Conservation (phyloP, 2,797 vertebrate species). For the Ceryle rudis region DNA sequence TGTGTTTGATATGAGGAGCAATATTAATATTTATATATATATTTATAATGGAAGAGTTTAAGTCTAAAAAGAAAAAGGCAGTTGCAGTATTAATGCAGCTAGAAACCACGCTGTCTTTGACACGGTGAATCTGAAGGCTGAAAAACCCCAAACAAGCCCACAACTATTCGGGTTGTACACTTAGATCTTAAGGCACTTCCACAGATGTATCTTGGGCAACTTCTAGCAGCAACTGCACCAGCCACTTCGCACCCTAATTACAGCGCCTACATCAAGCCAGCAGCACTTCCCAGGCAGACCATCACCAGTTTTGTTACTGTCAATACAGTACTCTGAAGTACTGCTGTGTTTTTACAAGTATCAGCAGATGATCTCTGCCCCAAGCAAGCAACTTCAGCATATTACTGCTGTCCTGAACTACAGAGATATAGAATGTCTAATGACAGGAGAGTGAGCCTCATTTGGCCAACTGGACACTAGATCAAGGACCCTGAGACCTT, state of each 20-base stretch:
- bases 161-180: background rate
- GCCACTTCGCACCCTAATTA: background rate
- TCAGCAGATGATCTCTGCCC: background rate
- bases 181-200: background rate
- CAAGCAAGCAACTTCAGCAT: background rate
- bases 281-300: background rate
- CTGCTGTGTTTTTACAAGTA: background rate
- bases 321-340: background rate
- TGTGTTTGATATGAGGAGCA: background rate
- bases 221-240: background rate
- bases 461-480: background rate
- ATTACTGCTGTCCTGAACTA: background rate
- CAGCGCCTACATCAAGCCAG: background rate
- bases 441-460: background rate
- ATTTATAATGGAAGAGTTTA: background rate
- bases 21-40: background rate
- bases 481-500: background rate
- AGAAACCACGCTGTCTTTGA: background rate
- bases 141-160: background rate
- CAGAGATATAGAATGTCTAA: rapidly evolving
- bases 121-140: background rate
- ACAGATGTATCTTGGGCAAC: background rate
- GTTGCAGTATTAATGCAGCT: background rate
- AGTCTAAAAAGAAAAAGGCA: background rate
- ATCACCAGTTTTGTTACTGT: background rate